Percentiles rank a stretch among this genome's conserved stretches.
Evolutionary conservation across 2,888 invertebrate genomes (phyloP).

Genomic region (Hypsopygia costalis): DNA sequence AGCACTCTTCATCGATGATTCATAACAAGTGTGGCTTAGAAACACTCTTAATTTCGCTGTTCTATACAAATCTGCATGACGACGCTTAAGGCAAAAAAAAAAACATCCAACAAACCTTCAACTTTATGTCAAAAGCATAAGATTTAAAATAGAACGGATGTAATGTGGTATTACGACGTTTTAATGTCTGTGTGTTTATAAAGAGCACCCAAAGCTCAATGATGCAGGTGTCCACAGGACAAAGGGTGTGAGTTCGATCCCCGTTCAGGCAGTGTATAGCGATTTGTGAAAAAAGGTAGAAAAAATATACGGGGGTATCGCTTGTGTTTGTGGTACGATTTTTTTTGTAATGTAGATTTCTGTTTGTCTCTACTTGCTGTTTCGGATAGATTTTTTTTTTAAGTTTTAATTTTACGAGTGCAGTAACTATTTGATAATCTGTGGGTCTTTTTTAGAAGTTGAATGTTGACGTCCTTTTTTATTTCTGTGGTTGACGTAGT

Average conservation of each 20-base stretch:
- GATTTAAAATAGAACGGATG: conserved; percentile 12
- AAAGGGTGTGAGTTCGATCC: conserved; percentile 69
- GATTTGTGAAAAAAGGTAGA: conserved; percentile 49
- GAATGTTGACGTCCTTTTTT: no score
- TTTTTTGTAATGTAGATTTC: conserved; percentile 10
- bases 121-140: not conserved
- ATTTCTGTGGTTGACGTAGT: no score
- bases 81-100: conserved; percentile 30
- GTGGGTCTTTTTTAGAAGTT: no score
- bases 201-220: conserved; percentile 70
- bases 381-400: no score
- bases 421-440: no score
- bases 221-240: conserved; percentile 71
- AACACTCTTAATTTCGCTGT: conserved; percentile 40
- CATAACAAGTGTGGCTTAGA: conserved; percentile 36
- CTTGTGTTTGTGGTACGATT: conserved; percentile 12
- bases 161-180: conserved; percentile 26
- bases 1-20: conserved; percentile 24
- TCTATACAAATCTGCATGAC: conserved; percentile 50
- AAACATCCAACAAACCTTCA: conserved; percentile 12
- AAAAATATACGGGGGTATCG: conserved; percentile 19
- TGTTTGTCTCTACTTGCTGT: no score
- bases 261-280: conserved; percentile 46
- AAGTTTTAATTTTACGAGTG: no score
- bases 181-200: conserved; percentile 42